These are phyloP conservation scores for Umimayanthus kanabou DNA, from an alignment of 92 coral and sea anemone genomes.

Conservation along the genomic window DNA sequence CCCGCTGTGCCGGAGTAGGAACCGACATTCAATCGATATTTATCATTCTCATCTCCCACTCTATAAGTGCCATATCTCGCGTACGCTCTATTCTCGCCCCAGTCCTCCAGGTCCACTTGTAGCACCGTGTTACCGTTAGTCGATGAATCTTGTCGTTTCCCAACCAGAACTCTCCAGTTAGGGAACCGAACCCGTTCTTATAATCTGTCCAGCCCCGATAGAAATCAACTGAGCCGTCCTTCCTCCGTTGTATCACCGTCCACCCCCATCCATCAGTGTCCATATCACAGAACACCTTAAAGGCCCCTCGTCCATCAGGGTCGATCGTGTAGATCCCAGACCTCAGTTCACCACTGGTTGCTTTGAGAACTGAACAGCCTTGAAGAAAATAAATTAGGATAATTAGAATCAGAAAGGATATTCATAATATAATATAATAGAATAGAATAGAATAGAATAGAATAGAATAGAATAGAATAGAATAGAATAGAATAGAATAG, in stretches of 20 bases:
- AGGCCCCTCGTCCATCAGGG: slow-evolving; percentile 14
- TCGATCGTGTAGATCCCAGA: slow-evolving; percentile 23
- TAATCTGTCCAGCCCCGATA: slow-evolving; percentile 32
- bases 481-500: too few species aligned
- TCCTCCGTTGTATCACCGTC: slow-evolving; percentile 50
- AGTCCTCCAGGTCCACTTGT: slow-evolving; percentile 53
- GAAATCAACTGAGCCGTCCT: slow-evolving; percentile 42
- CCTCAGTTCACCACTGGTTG: too few species aligned
- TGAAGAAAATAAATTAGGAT: too few species aligned
- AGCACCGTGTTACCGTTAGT: slow-evolving; percentile 20
- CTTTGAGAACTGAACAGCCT: too few species aligned
- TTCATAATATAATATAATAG: too few species aligned
- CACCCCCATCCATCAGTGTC: slow-evolving; percentile 49
- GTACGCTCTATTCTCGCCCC: slow-evolving; percentile 29
- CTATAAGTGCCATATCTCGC: slow-evolving; percentile 45
- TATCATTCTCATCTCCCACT: slow-evolving; percentile 15
- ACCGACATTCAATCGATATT: slow-evolving; percentile 32
- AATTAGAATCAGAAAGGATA: too few species aligned
- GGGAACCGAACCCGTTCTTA: slow-evolving; percentile 47
- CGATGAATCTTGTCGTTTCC: slow-evolving; percentile 53
- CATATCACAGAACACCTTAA: slow-evolving; percentile 52
- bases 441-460: too few species aligned
- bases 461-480: too few species aligned
- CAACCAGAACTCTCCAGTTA: slow-evolving; percentile 48
- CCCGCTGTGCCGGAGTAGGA: slow-evolving; percentile 47